Evolutionary conservation across 1,140 invertebrate species (phyloP).

Genomic region (Aethina tumida): DNA sequence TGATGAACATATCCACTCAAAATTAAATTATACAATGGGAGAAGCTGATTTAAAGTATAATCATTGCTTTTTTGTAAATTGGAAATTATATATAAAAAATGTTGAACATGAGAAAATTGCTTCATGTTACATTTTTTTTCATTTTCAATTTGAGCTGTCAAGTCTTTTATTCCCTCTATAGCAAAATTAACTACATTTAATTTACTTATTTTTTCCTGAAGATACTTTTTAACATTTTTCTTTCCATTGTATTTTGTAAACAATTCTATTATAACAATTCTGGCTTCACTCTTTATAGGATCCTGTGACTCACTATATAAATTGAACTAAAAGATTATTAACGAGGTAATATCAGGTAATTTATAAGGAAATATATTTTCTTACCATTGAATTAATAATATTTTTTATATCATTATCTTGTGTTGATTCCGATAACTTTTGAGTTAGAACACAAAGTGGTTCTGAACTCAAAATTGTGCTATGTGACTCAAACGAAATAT

Average conservation of each 20-base stretch:
- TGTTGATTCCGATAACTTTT: slow-evolving; percentile 6
- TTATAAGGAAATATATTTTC: neutral
- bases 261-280: slow-evolving; percentile 12
- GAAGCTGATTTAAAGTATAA: slow-evolving; percentile 9
- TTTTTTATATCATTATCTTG: slow-evolving; percentile 16
- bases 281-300: slow-evolving; percentile 6
- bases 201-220: slow-evolving; percentile 16
- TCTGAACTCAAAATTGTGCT: no score
- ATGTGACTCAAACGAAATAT: no score
- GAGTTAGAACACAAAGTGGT: no score
- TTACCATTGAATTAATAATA: slow-evolving; percentile 19
- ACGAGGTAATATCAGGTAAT: slow-evolving; percentile 5
- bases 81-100: slow-evolving; percentile 17
- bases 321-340: slow-evolving; percentile 12
- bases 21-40: slow-evolving; percentile 17
- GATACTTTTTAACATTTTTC: slow-evolving; percentile 19
- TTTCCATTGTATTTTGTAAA: slow-evolving; percentile 17
- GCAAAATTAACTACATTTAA: slow-evolving; percentile 11
- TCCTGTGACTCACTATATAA: slow-evolving; percentile 14
- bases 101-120: slow-evolving; percentile 14
- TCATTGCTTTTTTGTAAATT: slow-evolving; percentile 13
- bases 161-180: slow-evolving; percentile 10
- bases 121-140: slow-evolving; percentile 18
- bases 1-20: slow-evolving; percentile 15
- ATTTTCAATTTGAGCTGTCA: slow-evolving; percentile 36